These are phyloP conservation scores for Danionella cerebrum DNA, from an alignment of 2,113 vertebrate genomes.

Conservation along the genomic window DNA sequence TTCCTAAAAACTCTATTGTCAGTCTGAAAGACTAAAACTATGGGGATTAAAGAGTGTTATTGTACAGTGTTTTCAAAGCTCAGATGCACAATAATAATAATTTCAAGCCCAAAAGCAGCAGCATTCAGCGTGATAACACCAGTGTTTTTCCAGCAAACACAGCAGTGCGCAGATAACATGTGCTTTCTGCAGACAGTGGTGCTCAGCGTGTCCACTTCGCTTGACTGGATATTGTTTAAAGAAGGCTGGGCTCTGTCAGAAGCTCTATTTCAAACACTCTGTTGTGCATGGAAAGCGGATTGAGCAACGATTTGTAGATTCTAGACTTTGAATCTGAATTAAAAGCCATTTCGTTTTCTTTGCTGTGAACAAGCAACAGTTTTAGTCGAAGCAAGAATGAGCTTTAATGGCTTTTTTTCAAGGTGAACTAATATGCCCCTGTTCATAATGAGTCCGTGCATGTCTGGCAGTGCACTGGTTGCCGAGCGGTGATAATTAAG, in stretches of 20 bases:
- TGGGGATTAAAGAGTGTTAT: not conserved
- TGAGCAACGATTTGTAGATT: not conserved
- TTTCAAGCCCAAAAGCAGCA: not conserved
- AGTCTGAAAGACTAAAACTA: not conserved
- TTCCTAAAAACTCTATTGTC: not conserved
- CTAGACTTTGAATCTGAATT: not conserved
- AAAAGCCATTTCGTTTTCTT: not conserved
- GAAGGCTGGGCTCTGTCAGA: slow-evolving; percentile 15
- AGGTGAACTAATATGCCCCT: slow-evolving; percentile 13
- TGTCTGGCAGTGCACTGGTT: slow-evolving; percentile 28
- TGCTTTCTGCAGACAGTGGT: not conserved
- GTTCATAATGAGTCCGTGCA: slow-evolving; percentile 18
- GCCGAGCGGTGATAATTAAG: slow-evolving; percentile 41
- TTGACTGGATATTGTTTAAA: slow-evolving; percentile 28
- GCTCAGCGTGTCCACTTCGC: not conserved
- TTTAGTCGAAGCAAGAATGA: not conserved
- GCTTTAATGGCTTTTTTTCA: not conserved
- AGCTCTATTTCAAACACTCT: slow-evolving; percentile 15
- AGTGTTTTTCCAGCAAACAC: slow-evolving; percentile 1
- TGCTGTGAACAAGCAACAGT: not conserved
- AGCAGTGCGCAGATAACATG: not conserved
- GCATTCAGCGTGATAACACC: not conserved
- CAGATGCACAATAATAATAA: not conserved
- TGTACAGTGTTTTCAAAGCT: not conserved
- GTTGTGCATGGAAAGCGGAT: slow-evolving; percentile 15